phyloP scores from a whole-genome alignment of 2,113 vertebrate genomes.

The Cromileptes altivelis region DNA sequence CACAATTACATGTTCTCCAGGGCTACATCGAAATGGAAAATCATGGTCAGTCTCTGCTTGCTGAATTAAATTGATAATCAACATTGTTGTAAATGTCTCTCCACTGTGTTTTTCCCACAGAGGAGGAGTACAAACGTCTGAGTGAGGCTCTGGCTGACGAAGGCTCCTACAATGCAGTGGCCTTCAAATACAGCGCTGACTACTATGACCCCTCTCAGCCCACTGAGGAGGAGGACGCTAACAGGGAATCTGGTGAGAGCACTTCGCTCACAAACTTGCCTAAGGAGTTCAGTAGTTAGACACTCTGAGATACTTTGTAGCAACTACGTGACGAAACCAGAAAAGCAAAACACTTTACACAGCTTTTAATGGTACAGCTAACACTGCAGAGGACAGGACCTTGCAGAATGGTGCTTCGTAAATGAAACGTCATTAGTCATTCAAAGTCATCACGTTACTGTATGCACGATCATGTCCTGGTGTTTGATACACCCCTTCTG shows the following conservation, averaged over 20 bases:
- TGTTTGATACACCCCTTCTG: neutral
- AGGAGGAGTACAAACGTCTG: conserved; percentile 98
- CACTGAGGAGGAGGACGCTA: conserved; percentile 95
- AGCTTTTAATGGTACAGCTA: neutral
- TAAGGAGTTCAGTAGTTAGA: neutral
- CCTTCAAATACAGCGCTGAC: conserved; percentile 94
- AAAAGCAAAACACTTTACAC: neutral
- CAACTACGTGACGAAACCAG: neutral
- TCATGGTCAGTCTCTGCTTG: neutral
- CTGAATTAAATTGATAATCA: neutral
- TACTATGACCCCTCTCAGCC: conserved; percentile 99
- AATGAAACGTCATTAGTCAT: neutral
- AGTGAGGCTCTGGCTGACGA: conserved; percentile 97
- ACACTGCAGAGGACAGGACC: neutral
- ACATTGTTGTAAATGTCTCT: neutral
- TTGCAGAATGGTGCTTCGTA: neutral
- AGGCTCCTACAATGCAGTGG: conserved; percentile 94
- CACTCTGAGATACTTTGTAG: neutral
- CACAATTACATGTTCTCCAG: neutral
- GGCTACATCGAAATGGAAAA: neutral
- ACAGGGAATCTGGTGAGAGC: conserved; percentile 87
- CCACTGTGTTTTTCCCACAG: conserved; percentile 77
- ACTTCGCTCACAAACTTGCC: neutral
- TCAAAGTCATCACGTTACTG: neutral
- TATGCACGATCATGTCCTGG: neutral